These are phyloP conservation scores for Circaetus cinerascens DNA, from an alignment of 2,113 vertebrate species.

Conservation along the genomic window DNA sequence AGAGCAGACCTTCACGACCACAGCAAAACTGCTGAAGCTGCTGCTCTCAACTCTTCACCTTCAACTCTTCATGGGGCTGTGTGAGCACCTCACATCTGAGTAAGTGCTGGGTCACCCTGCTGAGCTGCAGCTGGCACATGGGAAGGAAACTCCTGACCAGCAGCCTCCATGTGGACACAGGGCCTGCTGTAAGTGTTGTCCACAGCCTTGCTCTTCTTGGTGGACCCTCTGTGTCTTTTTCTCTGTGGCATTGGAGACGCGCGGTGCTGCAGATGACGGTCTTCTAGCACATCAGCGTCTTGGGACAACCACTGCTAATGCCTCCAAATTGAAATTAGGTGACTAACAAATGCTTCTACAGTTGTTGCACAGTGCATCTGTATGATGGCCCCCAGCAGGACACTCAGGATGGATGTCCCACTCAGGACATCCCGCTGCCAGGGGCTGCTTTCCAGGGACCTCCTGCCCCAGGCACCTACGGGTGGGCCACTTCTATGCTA, in stretches of 20 bases:
- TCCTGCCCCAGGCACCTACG: background rate
- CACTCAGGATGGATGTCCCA: background rate
- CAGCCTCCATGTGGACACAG: background rate
- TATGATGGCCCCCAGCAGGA: background rate
- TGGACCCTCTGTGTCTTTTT: background rate
- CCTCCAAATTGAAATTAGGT: background rate
- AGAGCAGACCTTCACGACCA: background rate
- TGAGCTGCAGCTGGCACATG: background rate
- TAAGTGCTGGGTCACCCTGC: background rate
- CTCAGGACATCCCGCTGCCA: background rate
- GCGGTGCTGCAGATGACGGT: accelerated
- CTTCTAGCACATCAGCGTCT: background rate
- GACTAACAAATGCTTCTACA: background rate
- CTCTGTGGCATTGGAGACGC: accelerated
- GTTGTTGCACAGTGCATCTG: background rate
- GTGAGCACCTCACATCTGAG: background rate
- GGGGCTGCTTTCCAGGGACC: background rate
- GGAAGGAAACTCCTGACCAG: background rate
- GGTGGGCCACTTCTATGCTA: background rate
- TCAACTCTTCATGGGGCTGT: accelerated
- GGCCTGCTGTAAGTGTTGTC: background rate
- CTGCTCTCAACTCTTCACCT: background rate
- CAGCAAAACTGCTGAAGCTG: background rate
- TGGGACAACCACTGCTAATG: background rate
- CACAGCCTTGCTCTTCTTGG: background rate